phyloP scores from a whole-genome alignment of 2,113 vertebrate genomes.

The Euleptes europaea region DNA sequence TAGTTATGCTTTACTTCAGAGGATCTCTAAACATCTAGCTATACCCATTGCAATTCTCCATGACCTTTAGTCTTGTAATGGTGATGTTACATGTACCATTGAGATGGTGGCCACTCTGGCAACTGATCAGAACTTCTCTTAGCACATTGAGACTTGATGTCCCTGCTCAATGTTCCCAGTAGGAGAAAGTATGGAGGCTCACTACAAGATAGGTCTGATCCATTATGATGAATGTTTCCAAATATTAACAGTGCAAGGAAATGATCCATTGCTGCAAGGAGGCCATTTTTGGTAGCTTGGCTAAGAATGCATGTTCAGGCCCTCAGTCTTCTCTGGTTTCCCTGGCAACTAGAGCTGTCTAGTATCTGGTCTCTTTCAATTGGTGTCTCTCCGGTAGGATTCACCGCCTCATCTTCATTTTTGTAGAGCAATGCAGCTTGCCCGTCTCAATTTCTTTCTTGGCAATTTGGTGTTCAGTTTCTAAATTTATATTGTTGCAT shows the following conservation, averaged over 20 bases:
- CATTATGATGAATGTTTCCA: background rate
- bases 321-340: background rate
- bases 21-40: background rate
- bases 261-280: background rate
- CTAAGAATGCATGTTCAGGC: background rate
- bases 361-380: background rate
- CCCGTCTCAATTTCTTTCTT: rapidly evolving
- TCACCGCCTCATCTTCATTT: background rate
- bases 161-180: background rate
- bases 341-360: background rate
- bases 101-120: too few species aligned
- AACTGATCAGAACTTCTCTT: background rate
- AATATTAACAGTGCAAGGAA: too few species aligned
- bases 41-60: too few species aligned
- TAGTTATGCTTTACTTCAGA: background rate
- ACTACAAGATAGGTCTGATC: background rate
- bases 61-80: background rate
- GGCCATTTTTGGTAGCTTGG: background rate
- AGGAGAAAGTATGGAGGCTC: background rate
- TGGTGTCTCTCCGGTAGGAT: background rate
- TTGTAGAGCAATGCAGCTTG: rapidly evolving
- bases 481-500: background rate
- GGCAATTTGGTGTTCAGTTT: background rate
- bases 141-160: background rate
- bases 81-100: background rate